Evolutionary conservation across 2,797 vertebrate species (phyloP).

Genomic region (Sarcophilus harrisii): DNA sequence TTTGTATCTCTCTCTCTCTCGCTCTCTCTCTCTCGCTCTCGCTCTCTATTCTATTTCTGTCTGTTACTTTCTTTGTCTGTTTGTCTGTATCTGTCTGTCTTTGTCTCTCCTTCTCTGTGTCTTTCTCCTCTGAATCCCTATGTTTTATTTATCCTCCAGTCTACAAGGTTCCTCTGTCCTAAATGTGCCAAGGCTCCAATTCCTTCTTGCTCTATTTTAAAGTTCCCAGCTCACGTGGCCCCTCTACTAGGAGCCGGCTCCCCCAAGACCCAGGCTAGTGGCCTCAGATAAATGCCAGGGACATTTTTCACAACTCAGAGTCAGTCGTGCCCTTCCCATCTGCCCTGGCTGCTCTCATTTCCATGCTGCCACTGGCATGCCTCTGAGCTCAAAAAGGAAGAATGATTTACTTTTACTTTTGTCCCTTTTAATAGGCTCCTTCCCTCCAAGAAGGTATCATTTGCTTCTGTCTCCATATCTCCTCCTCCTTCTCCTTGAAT

Average conservation of each 20-base stretch:
- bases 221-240: neutral
- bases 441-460: neutral
- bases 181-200: neutral
- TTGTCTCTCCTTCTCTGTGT: neutral
- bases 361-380: neutral
- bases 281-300: constrained; percentile 64
- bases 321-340: constrained; percentile 1
- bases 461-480: neutral
- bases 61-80: neutral
- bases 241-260: constrained; percentile 14
- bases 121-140: neutral
- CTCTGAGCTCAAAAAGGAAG: neutral
- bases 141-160: neutral
- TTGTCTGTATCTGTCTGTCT: neutral
- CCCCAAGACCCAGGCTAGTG: constrained; percentile 14
- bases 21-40: neutral
- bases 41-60: neutral
- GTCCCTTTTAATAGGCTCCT: neutral
- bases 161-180: constrained; percentile 15
- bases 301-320: constrained; percentile 37
- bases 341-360: neutral
- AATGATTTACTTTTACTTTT: neutral
- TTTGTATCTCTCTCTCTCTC: neutral
- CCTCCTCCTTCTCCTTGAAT: neutral
- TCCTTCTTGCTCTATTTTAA: constrained; percentile 33